Evolutionary conservation across 1,140 invertebrate species (phyloP).

Genomic region (Metopolophium dirhodum): DNA sequence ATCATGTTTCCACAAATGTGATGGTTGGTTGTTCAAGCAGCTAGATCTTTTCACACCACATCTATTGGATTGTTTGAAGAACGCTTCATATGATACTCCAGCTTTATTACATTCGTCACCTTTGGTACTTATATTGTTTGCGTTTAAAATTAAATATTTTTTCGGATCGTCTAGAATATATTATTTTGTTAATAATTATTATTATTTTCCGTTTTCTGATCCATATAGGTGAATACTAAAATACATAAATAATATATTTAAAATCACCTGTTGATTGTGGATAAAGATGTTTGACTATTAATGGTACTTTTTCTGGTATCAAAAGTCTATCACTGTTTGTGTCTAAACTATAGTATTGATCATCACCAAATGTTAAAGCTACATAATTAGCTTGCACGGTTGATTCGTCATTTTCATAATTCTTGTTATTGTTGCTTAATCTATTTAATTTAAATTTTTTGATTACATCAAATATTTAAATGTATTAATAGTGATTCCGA

Average conservation of each 20-base stretch:
- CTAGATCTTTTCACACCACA: slow-evolving; percentile 63
- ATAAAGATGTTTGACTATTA: slow-evolving; percentile 13
- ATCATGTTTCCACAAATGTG: slow-evolving; percentile 65
- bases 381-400: neutral
- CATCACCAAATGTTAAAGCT: neutral
- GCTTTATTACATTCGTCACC: slow-evolving; percentile 65
- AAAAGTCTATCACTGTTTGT: slow-evolving; percentile 29
- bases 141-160: slow-evolving; percentile 59
- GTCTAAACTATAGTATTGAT: slow-evolving; percentile 42
- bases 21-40: slow-evolving; percentile 63
- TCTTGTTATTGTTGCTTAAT: neutral
- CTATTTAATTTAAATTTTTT: neutral
- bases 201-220: neutral
- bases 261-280: slow-evolving; percentile 22
- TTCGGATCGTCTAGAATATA: slow-evolving; percentile 61
- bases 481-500: neutral
- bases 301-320: neutral
- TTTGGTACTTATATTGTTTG: slow-evolving; percentile 20
- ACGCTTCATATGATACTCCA: slow-evolving; percentile 66
- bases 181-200: neutral
- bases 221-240: neutral
- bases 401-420: neutral
- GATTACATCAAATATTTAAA: neutral
- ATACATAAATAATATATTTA: neutral
- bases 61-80: slow-evolving; percentile 64